phyloP scores from a whole-genome alignment of 2,113 vertebrate species.

The human region GRCh38 chrX:7767501-7768000 shows the following conservation, averaged over 20 bases:
- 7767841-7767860: neutral
- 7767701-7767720: neutral
- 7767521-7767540: neutral
- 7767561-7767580: conserved; percentile 34
- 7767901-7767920: fast-evolving
- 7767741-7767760: neutral
- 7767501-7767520: neutral
- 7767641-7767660: neutral
- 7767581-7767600: neutral
- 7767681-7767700: neutral
- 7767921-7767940: fast-evolving
- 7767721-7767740: neutral
- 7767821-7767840: neutral
- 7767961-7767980: fast-evolving
- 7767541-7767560: neutral
- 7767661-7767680: neutral
- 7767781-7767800: neutral
- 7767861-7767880: neutral
- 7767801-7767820: neutral
- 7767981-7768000: neutral
- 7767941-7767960: fast-evolving
- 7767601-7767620: conserved; percentile 10
- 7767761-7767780: neutral
- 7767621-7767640: neutral
- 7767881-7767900: neutral